These are phyloP conservation scores for Caracal caracal DNA, from an alignment of 2,113 vertebrate species.

Conservation along the genomic window DNA sequence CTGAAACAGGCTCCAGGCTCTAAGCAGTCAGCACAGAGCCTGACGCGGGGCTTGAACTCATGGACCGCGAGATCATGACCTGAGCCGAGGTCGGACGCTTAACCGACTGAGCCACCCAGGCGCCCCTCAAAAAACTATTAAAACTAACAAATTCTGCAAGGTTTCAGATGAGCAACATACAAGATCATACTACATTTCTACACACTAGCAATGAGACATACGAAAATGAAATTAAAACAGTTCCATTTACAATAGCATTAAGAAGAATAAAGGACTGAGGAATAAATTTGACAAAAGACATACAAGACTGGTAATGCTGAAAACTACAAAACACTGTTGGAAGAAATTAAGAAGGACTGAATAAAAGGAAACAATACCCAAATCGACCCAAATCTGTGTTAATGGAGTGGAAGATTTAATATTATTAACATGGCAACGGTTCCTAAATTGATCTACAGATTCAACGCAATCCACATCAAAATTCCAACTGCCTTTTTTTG, in stretches of 20 bases:
- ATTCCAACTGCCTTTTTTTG: not conserved
- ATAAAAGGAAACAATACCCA: not conserved
- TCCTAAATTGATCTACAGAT: not conserved
- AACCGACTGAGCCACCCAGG: no score
- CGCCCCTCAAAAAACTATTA: not conserved
- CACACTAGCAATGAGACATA: not conserved
- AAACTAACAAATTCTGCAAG: not conserved
- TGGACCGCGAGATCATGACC: no score
- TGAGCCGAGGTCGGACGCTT: no score
- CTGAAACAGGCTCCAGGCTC: no score
- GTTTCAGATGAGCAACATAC: not conserved
- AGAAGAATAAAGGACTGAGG: not conserved
- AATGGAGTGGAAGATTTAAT: constrained; percentile 3
- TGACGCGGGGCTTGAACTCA: no score
- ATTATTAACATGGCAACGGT: not conserved
- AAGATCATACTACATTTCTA: not conserved
- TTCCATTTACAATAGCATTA: not conserved
- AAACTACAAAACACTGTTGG: not conserved
- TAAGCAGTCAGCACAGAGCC: no score
- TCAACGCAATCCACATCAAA: not conserved
- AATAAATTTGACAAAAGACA: not conserved
- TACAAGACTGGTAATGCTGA: not conserved
- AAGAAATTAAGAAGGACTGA: not conserved
- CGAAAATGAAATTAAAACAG: not conserved
- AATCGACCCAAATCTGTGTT: not conserved